These are phyloP conservation scores for Cygnus buccinator DNA, from an alignment of 2,113 vertebrate genomes.

Conservation along the genomic window DNA sequence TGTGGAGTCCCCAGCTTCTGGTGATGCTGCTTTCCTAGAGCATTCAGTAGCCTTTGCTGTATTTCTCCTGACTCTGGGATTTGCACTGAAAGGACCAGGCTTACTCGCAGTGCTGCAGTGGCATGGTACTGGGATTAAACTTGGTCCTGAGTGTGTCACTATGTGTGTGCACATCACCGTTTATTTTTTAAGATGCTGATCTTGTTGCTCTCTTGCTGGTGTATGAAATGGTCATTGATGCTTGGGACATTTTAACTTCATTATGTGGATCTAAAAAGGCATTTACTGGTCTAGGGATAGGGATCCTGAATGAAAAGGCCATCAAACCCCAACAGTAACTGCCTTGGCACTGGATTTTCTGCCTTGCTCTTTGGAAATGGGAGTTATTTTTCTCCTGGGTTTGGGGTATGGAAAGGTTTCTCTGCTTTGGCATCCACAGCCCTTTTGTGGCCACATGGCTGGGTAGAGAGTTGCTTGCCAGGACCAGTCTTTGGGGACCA, in stretches of 20 bases:
- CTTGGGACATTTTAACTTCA: not conserved
- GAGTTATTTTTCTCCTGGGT: not conserved
- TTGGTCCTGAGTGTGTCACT: not conserved
- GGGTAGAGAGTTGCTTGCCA: not conserved
- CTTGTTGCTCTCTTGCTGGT: not conserved
- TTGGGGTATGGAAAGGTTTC: not conserved
- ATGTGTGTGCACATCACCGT: not conserved
- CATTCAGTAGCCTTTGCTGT: slow-evolving; percentile 60
- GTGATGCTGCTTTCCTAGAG: not conserved
- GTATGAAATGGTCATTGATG: not conserved
- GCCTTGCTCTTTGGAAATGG: not conserved
- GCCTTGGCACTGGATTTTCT: slow-evolving; percentile 10
- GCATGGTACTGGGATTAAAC: slow-evolving; percentile 12
- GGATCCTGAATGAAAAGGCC: not conserved
- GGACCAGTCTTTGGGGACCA: not conserved
- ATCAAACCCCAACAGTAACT: slow-evolving; percentile 33
- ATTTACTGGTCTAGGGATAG: slow-evolving; percentile 9
- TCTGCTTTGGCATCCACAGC: not conserved
- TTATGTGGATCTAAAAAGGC: slow-evolving; percentile 7
- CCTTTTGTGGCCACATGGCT: not conserved
- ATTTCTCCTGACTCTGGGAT: not conserved
- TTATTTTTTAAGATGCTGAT: not conserved
- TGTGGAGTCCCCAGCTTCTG: not conserved
- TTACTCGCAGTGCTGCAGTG: not conserved
- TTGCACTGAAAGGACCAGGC: slow-evolving; percentile 31